Percentiles rank a stretch among this genome's conserved stretches.
Conservation (phyloP, 2,797 vertebrate genomes). For the Menidia menidia region DNA sequence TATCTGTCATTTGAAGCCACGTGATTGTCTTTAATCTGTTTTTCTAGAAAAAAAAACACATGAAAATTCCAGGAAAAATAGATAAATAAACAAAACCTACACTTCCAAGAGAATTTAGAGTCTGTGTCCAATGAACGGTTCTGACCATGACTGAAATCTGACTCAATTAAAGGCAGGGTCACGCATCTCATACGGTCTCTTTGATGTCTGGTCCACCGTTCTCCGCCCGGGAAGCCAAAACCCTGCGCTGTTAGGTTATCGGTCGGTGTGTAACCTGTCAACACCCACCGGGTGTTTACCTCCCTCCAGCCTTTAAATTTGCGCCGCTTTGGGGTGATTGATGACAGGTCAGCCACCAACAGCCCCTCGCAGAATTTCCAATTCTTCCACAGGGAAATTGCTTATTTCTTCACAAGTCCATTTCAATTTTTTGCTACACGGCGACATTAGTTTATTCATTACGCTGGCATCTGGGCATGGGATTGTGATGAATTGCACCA, state of each 20-base stretch:
- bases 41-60: too few species aligned
- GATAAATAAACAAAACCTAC: neutral
- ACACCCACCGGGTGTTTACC: constrained; percentile 69
- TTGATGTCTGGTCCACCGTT: constrained; percentile 38
- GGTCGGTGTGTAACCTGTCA: constrained; percentile 86
- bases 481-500: constrained; percentile 94
- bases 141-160: constrained; percentile 6
- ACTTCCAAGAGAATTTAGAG: constrained; percentile 13
- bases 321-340: constrained; percentile 90
- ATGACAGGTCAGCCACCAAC: constrained; percentile 94
- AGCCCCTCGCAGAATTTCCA: constrained; percentile 92
- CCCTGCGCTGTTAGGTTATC: constrained; percentile 88
- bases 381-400: constrained; percentile 99
- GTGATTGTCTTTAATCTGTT: too few species aligned
- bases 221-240: constrained; percentile 69
- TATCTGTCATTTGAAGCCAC: too few species aligned
- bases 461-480: constrained; percentile 87
- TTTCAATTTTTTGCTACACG: constrained; percentile 93
- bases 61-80: too few species aligned
- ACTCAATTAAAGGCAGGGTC: constrained; percentile 18
- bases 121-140: constrained; percentile 26
- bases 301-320: constrained; percentile 85
- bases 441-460: constrained; percentile 94
- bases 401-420: constrained; percentile 96
- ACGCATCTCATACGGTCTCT: constrained; percentile 26